phyloP scores from a whole-genome alignment of 2,797 vertebrate genomes.

The Neosilurus hyrtlii region DNA sequence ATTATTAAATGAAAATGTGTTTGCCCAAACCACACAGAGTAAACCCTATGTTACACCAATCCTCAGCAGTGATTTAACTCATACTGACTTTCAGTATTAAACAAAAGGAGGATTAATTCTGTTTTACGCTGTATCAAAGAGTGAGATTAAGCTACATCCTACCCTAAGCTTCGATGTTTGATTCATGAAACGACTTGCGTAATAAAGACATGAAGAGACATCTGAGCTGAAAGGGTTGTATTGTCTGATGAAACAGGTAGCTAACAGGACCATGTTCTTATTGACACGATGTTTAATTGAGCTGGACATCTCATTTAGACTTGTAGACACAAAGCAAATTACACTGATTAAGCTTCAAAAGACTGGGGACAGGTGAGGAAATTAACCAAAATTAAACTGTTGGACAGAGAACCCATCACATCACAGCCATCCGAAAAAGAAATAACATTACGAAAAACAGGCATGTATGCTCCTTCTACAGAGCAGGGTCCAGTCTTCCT shows the following conservation, averaged over 20 bases:
- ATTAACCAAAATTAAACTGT: conserved; percentile 31
- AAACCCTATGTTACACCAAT: neutral
- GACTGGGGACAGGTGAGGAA: conserved; percentile 40
- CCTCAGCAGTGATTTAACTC: neutral
- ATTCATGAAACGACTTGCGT: neutral
- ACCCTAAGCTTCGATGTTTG: neutral
- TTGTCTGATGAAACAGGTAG: conserved; percentile 4
- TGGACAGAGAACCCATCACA: neutral
- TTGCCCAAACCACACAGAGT: neutral
- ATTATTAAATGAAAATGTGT: neutral
- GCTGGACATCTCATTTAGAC: conserved; percentile 51
- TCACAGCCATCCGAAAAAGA: neutral
- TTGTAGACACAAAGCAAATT: conserved; percentile 46
- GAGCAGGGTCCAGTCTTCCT: conserved; percentile 17
- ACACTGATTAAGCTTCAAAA: conserved; percentile 47
- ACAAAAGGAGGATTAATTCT: neutral
- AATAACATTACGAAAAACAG: conserved; percentile 38
- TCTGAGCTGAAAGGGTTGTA: neutral
- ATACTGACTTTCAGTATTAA: neutral
- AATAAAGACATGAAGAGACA: neutral
- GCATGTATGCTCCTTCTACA: conserved; percentile 11
- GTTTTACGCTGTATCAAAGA: neutral
- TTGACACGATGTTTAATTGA: conserved; percentile 44
- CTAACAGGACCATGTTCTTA: conserved; percentile 23
- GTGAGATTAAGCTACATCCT: neutral